A percentile compares a stretch with the other conserved stretches of the same genome.
phyloP scores from a whole-genome alignment of 2,888 invertebrate species.

The Smittia sp. region DNA sequence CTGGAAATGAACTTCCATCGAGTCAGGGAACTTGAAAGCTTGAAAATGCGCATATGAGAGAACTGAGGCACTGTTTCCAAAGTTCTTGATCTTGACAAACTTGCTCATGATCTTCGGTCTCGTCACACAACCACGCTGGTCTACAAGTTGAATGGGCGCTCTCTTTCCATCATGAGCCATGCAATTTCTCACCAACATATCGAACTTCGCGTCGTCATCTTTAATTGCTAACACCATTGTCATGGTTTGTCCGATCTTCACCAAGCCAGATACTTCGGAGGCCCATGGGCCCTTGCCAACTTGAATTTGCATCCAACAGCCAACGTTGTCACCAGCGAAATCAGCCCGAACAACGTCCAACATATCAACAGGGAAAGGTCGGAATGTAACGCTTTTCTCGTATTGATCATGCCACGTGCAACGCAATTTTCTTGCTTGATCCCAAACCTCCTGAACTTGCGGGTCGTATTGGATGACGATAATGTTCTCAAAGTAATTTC shows the following conservation, averaged over 20 bases:
- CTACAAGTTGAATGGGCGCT: slow-evolving; percentile 88
- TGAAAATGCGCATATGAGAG: slow-evolving; percentile 91
- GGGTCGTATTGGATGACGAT: slow-evolving; percentile 92
- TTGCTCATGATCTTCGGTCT: slow-evolving; percentile 89
- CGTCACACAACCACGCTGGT: slow-evolving; percentile 88
- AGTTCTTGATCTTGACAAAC: slow-evolving; percentile 93
- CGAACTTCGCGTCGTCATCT: slow-evolving; percentile 91
- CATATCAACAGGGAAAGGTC: slow-evolving; percentile 95
- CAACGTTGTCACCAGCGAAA: slow-evolving; percentile 92
- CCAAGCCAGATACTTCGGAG: slow-evolving; percentile 88
- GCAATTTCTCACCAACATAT: slow-evolving; percentile 91
- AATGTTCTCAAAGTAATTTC: slow-evolving; percentile 91
- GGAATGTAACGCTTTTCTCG: slow-evolving; percentile 90
- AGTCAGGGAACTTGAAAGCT: slow-evolving; percentile 93
- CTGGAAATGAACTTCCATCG: slow-evolving; percentile 95
- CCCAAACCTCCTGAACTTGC: slow-evolving; percentile 93
- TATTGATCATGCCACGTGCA: slow-evolving; percentile 96
- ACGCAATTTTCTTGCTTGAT: slow-evolving; percentile 85
- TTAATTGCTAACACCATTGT: slow-evolving; percentile 95
- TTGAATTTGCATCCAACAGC: slow-evolving; percentile 97
- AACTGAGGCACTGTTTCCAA: slow-evolving; percentile 88
- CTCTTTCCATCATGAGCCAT: slow-evolving; percentile 93
- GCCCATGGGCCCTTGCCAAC: slow-evolving; percentile 95
- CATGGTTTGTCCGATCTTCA: slow-evolving; percentile 95
- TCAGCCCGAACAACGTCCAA: slow-evolving; percentile 91